A percentile compares a stretch with the other conserved stretches of the same genome.
Evolutionary conservation across 2,113 vertebrate genomes (phyloP).

Genomic region (Catagonus wagneri): DNA sequence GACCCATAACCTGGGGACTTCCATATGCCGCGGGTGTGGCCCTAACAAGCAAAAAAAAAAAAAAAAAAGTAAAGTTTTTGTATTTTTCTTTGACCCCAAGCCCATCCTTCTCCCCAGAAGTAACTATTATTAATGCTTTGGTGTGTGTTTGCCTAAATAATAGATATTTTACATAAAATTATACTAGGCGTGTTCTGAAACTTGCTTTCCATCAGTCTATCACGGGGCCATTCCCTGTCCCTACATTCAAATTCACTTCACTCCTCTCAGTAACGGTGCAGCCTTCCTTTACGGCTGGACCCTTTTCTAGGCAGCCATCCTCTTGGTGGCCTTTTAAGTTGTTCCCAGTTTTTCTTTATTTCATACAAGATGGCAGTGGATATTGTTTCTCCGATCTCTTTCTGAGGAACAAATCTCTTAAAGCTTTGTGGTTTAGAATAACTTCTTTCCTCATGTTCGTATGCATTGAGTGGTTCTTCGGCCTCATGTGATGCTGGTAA

Average conservation of each 20-base stretch:
- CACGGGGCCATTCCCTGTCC: too few relatives aligned
- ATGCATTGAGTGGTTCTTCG: neutral
- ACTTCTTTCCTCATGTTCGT: neutral
- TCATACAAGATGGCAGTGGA: neutral
- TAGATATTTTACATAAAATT: neutral
- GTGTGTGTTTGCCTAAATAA: neutral
- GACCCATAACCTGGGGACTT: too few relatives aligned
- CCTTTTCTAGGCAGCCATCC: too few relatives aligned
- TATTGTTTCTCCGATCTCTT: neutral
- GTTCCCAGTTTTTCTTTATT: neutral
- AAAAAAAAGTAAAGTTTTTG: neutral
- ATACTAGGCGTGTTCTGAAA: neutral
- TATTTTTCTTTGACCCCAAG: neutral
- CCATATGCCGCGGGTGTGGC: too few relatives aligned
- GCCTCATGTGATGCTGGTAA: neutral
- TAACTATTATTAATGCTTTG: neutral
- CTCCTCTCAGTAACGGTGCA: neutral
- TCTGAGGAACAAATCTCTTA: neutral
- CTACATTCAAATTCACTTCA: neutral
- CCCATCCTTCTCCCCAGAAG: neutral
- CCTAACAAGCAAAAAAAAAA: too few relatives aligned
- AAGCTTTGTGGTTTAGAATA: neutral
- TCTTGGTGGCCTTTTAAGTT: neutral
- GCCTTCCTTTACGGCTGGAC: neutral
- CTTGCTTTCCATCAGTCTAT: neutral